These are phyloP conservation scores for Epinephelus moara DNA, from an alignment of 2,113 vertebrate species.

Conservation along the genomic window DNA sequence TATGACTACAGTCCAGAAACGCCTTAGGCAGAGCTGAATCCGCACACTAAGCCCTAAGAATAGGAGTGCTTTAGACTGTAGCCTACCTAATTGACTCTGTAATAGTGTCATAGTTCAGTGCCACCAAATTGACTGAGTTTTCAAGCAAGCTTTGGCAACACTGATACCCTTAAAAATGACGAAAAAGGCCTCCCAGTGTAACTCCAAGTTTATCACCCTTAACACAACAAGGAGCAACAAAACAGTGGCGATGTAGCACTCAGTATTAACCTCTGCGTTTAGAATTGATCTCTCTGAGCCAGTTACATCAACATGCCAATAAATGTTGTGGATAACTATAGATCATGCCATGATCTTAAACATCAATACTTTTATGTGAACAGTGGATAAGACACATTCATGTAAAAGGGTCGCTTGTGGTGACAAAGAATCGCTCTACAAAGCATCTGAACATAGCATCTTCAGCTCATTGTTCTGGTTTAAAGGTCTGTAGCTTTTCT, in stretches of 20 bases:
- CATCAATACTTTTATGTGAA: neutral
- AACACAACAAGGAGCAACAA: slow-evolving; percentile 18
- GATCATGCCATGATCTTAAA: neutral
- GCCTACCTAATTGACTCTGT: slow-evolving; percentile 74
- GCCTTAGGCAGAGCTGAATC: slow-evolving; percentile 50
- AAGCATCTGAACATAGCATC: neutral
- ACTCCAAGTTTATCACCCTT: slow-evolving; percentile 23
- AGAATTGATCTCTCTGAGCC: neutral
- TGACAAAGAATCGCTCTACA: neutral
- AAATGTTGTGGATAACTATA: neutral
- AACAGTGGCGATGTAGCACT: neutral
- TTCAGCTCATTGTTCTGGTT: neutral
- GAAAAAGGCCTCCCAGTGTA: slow-evolving; percentile 17
- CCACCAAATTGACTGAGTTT: slow-evolving; percentile 70
- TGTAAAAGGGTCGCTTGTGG: neutral
- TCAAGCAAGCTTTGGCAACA: slow-evolving; percentile 59
- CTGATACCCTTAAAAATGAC: slow-evolving; percentile 36
- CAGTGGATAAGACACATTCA: neutral
- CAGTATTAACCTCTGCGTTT: neutral
- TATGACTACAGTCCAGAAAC: slow-evolving; percentile 38
- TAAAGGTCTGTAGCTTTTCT: neutral
- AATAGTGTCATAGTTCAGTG: slow-evolving; percentile 75
- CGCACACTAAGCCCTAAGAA: slow-evolving; percentile 48
- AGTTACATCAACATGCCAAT: neutral
- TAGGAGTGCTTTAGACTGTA: slow-evolving; percentile 43